A percentile compares a stretch with the other conserved stretches of the same genome.
Evolutionary conservation across 2,797 vertebrate species (phyloP).

Genomic region (Scleropages formosus): DNA sequence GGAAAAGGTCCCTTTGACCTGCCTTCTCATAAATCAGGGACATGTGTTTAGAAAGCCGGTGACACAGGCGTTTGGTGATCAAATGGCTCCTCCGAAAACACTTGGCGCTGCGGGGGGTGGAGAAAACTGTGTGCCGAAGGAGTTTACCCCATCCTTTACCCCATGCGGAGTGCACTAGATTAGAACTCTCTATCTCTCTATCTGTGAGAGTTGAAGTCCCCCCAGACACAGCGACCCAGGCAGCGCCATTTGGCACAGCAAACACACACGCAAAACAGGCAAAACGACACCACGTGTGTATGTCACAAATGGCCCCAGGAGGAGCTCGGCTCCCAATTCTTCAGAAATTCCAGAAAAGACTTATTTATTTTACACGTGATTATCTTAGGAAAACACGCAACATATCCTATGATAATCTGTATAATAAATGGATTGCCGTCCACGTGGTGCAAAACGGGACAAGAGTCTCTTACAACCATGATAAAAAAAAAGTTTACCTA

Average conservation of each 20-base stretch:
- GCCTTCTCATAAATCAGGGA: no score
- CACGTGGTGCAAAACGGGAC: no score
- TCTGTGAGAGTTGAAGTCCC: slow-evolving; percentile 27
- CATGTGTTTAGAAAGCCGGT: no score
- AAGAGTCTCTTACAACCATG: no score
- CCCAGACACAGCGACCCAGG: slow-evolving; percentile 10
- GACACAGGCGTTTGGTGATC: slow-evolving; percentile 17
- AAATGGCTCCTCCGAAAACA: slow-evolving; percentile 22
- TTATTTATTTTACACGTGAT: no score
- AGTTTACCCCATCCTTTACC: slow-evolving; percentile 20
- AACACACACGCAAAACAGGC: slow-evolving; percentile 52
- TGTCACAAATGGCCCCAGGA: slow-evolving; percentile 60
- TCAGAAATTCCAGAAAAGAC: neutral
- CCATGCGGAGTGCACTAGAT: slow-evolving; percentile 33
- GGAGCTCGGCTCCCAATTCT: neutral
- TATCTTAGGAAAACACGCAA: no score
- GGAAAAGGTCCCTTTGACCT: no score
- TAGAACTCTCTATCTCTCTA: slow-evolving; percentile 31
- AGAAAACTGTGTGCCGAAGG: slow-evolving; percentile 21
- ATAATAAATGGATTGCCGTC: no score
- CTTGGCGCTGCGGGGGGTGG: neutral
- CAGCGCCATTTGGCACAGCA: slow-evolving; percentile 70
- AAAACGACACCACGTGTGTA: slow-evolving; percentile 54
- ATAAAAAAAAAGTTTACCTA: no score
- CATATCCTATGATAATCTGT: no score